Evolutionary conservation across 2,797 vertebrate species (phyloP).

Genomic region (Esox lucius): DNA sequence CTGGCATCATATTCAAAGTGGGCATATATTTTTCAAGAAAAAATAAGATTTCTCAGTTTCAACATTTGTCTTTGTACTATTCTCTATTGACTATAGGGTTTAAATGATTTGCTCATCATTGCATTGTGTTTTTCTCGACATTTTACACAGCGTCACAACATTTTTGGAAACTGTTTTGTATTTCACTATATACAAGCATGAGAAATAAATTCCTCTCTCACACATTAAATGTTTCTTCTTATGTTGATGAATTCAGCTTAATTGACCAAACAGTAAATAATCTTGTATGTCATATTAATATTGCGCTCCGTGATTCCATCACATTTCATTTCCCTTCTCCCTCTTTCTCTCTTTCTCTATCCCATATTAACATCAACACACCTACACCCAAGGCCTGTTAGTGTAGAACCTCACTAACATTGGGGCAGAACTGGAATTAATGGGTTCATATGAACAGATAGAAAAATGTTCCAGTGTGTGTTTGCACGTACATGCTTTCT

Average conservation of each 20-base stretch:
- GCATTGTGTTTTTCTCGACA: no score
- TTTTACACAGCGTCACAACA: no score
- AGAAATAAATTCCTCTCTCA: neutral
- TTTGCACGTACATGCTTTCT: neutral
- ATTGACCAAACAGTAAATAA: constrained; percentile 48
- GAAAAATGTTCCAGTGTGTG: neutral
- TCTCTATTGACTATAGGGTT: no score
- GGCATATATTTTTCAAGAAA: no score
- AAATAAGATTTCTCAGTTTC: no score
- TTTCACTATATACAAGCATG: no score
- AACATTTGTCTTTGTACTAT: no score
- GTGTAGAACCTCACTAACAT: constrained; percentile 40
- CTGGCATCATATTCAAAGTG: no score
- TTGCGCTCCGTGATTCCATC: constrained; percentile 41
- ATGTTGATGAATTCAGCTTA: constrained; percentile 49
- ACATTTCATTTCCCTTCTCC: constrained; percentile 19
- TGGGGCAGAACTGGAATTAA: constrained; percentile 29
- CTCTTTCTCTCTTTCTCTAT: no score
- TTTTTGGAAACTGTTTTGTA: neutral
- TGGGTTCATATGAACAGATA: constrained; percentile 4
- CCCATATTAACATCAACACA: no score
- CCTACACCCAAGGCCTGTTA: constrained; percentile 12
- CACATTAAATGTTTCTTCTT: neutral
- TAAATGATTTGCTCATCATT: no score
- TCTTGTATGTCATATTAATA: constrained; percentile 45